Evolutionary conservation across 2,888 invertebrate species (phyloP).

Genomic region (Bombylius discolor): DNA sequence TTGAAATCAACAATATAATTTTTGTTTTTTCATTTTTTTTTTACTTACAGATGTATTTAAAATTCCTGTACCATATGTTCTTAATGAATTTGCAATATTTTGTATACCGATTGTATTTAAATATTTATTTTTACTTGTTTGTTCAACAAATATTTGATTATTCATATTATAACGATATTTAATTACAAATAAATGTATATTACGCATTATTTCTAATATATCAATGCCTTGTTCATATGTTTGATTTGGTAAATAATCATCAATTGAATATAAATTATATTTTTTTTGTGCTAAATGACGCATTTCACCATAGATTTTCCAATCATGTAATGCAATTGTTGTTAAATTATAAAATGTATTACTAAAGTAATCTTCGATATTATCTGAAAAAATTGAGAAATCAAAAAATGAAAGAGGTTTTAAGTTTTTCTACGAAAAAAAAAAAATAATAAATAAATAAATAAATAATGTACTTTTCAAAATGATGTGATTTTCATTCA

Average conservation of each 20-base stretch:
- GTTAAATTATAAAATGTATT: conserved; percentile 94
- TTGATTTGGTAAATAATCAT: conserved; percentile 90
- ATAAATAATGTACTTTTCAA: conserved; percentile 41
- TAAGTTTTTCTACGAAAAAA: no score
- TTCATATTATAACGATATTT: conserved; percentile 91
- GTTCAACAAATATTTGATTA: conserved; percentile 91
- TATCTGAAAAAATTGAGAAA: conserved; percentile 28
- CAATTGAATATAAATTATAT: conserved; percentile 66
- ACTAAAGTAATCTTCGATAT: conserved; percentile 81
- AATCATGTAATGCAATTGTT: conserved; percentile 92
- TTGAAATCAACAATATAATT: no score
- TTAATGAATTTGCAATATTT: conserved; percentile 91
- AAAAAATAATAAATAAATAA: conserved; percentile 8
- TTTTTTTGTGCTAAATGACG: conserved; percentile 78
- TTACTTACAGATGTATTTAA: conserved; percentile 74
- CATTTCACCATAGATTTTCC: conserved; percentile 97
- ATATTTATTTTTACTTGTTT: conserved; percentile 80
- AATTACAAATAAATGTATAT: conserved; percentile 87
- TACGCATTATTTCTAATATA: conserved; percentile 92
- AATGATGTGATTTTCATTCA: conserved; percentile 45
- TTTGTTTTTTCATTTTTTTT: conserved; percentile 1
- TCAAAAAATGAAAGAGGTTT: no score
- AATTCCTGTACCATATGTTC: conserved; percentile 93
- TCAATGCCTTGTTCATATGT: conserved; percentile 95
- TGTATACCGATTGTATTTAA: conserved; percentile 89